These are phyloP conservation scores for Trissoscelio sp. DNA, from an alignment of 2,888 invertebrate species.

Conservation along the genomic window DNA sequence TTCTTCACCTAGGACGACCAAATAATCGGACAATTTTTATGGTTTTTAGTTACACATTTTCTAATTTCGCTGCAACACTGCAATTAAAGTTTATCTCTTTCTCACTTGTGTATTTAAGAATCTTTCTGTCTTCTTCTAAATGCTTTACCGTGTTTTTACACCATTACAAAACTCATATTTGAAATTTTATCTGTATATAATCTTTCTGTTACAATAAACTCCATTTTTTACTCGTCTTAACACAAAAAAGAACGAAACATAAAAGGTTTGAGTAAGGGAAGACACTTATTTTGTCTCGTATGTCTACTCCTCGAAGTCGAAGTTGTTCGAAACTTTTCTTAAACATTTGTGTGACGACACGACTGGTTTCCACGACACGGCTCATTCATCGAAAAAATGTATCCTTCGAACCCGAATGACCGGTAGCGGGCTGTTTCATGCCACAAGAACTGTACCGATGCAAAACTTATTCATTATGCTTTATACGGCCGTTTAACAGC, in stretches of 20 bases:
- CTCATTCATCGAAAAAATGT: slow-evolving; percentile 53
- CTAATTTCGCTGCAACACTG: no score
- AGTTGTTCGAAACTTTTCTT: slow-evolving; percentile 29
- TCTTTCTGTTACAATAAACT: no score
- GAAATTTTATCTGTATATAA: no score
- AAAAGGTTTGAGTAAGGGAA: slow-evolving; percentile 15
- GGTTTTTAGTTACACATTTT: no score
- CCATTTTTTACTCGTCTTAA: no score
- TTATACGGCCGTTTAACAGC: slow-evolving; percentile 36
- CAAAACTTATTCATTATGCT: slow-evolving; percentile 45
- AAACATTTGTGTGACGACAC: slow-evolving; percentile 10
- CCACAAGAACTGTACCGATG: slow-evolving; percentile 39
- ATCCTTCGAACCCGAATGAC: slow-evolving; percentile 56
- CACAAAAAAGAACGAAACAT: background rate
- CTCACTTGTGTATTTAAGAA: no score
- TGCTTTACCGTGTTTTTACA: no score
- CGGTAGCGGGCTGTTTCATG: slow-evolving; percentile 45
- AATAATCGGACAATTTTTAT: no score
- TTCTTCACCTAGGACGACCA: no score
- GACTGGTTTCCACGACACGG: slow-evolving; percentile 47
- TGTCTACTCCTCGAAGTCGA: slow-evolving; percentile 9
- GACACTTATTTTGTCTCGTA: slow-evolving; percentile 42
- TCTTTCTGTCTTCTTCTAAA: no score
- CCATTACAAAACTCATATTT: no score
- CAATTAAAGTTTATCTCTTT: no score